These are phyloP conservation scores for Cardiocondyla obscurior DNA, from an alignment of 1,140 invertebrate genomes.

Conservation along the genomic window DNA sequence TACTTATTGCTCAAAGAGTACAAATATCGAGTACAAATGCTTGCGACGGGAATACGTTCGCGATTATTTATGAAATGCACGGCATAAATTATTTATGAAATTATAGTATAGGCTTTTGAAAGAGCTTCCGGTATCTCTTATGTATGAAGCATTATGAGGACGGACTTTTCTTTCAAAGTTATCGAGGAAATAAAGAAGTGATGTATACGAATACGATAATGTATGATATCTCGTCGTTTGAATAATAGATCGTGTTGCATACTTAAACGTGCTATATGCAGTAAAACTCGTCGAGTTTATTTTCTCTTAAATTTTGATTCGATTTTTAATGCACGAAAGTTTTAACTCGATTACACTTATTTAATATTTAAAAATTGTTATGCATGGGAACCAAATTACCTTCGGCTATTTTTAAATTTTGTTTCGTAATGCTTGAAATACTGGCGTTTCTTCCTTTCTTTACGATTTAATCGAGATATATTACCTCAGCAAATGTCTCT, in stretches of 20 bases:
- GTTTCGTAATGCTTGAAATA: not conserved
- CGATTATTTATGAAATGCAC: conserved; percentile 6
- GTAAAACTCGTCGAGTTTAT: not conserved
- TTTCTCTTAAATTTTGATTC: not conserved
- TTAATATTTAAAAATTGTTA: not conserved
- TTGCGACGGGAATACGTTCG: not conserved
- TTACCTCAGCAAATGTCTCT: not conserved
- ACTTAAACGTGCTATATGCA: not conserved
- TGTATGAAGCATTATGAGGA: not conserved
- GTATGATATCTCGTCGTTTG: not conserved
- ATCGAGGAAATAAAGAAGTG: not conserved
- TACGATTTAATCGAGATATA: not conserved
- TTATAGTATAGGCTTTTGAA: not conserved
- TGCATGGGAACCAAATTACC: not conserved
- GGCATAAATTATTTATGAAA: conserved; percentile 10
- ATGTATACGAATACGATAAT: not conserved
- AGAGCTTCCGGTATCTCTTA: not conserved
- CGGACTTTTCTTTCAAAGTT: not conserved
- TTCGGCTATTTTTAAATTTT: not conserved
- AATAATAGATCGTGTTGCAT: conserved; percentile 14
- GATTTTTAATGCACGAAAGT: not conserved
- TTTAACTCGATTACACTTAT: not conserved
- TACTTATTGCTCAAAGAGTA: not conserved
- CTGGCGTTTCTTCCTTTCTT: not conserved
- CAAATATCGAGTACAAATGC: not conserved